Conservation (phyloP, 64 coral and sea anemone genomes). For the Hydrozoanthus tunicans region DNA sequence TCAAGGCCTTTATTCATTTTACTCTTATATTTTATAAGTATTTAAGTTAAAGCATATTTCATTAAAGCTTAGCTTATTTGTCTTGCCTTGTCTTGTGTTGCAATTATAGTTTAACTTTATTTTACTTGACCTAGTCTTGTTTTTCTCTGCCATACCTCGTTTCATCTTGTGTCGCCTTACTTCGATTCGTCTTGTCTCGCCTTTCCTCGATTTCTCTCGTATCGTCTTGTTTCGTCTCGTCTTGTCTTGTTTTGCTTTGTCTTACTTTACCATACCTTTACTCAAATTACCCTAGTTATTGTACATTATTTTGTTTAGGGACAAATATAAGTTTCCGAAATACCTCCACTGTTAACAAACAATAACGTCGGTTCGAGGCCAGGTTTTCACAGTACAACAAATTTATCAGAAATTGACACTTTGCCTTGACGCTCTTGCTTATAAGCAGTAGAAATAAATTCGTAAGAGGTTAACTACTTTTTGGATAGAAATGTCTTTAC, state of each 20-base stretch:
- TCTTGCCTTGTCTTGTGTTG: neutral
- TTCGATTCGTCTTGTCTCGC: neutral
- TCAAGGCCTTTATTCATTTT: no score
- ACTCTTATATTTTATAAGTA: no score
- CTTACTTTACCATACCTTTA: neutral
- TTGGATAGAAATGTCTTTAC: no score
- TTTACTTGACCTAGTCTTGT: neutral
- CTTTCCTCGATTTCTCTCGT: neutral
- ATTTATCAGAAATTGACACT: no score
- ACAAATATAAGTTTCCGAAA: neutral
- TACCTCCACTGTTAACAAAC: neutral
- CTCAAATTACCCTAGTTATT: neutral
- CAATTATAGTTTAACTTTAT: neutral
- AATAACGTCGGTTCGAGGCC: no score
- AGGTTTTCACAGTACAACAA: no score
- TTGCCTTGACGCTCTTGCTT: no score
- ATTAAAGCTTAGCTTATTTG: neutral
- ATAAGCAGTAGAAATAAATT: no score
- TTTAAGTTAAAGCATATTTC: neutral
- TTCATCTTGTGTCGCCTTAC: neutral
- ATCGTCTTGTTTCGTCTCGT: neutral
- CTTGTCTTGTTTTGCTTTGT: neutral
- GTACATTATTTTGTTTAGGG: neutral
- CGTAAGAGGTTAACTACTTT: no score
- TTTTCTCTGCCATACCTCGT: neutral